A percentile compares a stretch with the other conserved stretches of the same genome.
phyloP scores from a whole-genome alignment of 1,140 invertebrate genomes.

The Euwallacea fornicatus region DNA sequence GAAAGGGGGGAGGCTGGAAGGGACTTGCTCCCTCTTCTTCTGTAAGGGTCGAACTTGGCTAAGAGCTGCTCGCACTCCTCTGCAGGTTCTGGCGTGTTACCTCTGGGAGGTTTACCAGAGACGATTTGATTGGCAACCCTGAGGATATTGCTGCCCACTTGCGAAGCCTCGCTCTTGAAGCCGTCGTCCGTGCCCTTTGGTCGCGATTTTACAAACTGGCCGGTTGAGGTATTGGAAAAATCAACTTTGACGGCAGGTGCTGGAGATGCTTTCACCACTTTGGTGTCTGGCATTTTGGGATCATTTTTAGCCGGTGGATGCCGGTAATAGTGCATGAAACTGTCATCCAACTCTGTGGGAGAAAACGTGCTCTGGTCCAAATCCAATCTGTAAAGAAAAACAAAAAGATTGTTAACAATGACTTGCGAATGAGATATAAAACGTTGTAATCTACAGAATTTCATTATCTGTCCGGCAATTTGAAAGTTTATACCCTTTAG shows the following conservation, averaged over 20 bases:
- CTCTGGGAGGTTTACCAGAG: slow-evolving; percentile 55
- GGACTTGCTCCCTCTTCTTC: slow-evolving; percentile 66
- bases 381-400: slow-evolving; percentile 63
- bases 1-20: slow-evolving; percentile 68
- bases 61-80: slow-evolving; percentile 43
- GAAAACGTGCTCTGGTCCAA: slow-evolving; percentile 67
- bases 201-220: slow-evolving; percentile 18
- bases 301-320: slow-evolving; percentile 42
- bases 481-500: too few relatives aligned
- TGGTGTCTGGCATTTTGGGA: slow-evolving; percentile 50
- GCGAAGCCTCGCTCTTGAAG: slow-evolving; percentile 68
- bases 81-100: slow-evolving; percentile 44
- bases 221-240: slow-evolving; percentile 53
- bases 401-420: background rate
- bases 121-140: slow-evolving; percentile 74
- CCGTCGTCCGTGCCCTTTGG: slow-evolving; percentile 64
- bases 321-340: slow-evolving; percentile 59
- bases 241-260: slow-evolving; percentile 52
- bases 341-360: slow-evolving; percentile 70
- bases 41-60: slow-evolving; percentile 49
- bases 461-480: too few relatives aligned
- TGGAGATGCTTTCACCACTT: slow-evolving; percentile 37
- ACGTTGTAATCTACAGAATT: too few relatives aligned
- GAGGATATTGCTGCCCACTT: slow-evolving; percentile 71
- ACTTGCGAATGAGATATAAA: too few relatives aligned